phyloP scores from a whole-genome alignment of 2,113 vertebrate genomes.

The Spermophilus dauricus region DNA sequence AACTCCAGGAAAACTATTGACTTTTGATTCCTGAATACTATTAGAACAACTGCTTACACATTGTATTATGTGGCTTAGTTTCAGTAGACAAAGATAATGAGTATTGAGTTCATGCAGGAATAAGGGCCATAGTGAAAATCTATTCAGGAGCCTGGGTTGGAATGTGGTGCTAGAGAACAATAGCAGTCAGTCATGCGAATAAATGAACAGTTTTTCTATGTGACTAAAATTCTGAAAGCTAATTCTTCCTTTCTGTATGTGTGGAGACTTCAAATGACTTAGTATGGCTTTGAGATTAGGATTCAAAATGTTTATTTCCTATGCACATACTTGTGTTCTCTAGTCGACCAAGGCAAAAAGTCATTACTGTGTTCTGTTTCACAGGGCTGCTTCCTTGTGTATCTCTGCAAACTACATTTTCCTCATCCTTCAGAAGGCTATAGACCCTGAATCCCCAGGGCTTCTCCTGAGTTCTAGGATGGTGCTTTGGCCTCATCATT shows the following conservation, averaged over 20 bases:
- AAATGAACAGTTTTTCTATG: not conserved
- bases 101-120: slow-evolving; percentile 28
- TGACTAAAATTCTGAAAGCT: slow-evolving; percentile 35
- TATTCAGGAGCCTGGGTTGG: not conserved
- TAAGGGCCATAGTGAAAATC: not conserved
- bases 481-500: slow-evolving; percentile 37
- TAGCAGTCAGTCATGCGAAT: not conserved
- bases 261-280: slow-evolving; percentile 10
- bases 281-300: slow-evolving; percentile 32
- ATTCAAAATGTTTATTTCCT: not conserved
- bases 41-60: not conserved
- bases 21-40: slow-evolving; percentile 9
- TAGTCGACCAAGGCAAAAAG: not conserved
- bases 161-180: not conserved
- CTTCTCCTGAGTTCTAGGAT: not conserved
- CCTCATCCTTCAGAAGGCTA: slow-evolving; percentile 30
- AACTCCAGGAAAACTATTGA: not conserved
- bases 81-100: not conserved
- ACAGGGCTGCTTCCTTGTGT: slow-evolving; percentile 16
- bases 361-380: slow-evolving; percentile 35
- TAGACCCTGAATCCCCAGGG: not conserved
- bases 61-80: not conserved
- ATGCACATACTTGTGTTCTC: not conserved
- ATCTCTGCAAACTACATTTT: not conserved
- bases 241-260: not conserved